A percentile compares a stretch with the other conserved stretches of the same genome.
These are phyloP conservation scores for Acomys russatus DNA, from an alignment of 2,797 vertebrate species.

Conservation along the genomic window DNA sequence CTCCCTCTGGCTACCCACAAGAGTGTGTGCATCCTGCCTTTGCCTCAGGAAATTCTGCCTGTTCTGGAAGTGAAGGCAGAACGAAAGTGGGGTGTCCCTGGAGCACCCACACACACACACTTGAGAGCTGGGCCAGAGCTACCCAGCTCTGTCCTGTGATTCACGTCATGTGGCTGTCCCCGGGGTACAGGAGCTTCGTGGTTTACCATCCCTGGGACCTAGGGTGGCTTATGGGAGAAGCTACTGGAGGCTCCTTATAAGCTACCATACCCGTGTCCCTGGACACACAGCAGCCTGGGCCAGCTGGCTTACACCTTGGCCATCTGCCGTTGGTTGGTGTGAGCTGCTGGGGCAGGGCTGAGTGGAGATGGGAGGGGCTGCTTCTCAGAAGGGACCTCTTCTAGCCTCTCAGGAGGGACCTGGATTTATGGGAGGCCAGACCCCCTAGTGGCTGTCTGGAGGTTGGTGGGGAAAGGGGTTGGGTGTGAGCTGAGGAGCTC, in stretches of 20 bases:
- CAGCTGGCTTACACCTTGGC: neutral
- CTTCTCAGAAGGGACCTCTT: neutral
- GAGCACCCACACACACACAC: neutral
- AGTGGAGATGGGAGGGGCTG: neutral
- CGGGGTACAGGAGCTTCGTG: neutral
- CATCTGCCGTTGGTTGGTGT: neutral
- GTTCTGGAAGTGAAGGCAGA: constrained; percentile 10
- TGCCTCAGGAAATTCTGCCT: neutral
- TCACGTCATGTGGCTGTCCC: neutral
- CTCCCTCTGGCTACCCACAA: neutral
- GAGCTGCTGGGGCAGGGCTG: neutral
- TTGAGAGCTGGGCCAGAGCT: neutral
- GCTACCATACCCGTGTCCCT: neutral
- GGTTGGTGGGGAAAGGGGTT: neutral
- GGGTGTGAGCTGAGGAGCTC: constrained; percentile 1
- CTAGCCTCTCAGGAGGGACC: neutral
- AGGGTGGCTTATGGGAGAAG: neutral
- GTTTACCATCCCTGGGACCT: constrained; percentile 3
- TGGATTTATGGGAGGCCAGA: neutral
- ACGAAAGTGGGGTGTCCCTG: constrained; percentile 7
- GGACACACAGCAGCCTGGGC: neutral
- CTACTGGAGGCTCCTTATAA: neutral
- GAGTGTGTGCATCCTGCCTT: neutral
- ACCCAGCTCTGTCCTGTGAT: neutral
- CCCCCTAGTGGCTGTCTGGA: neutral